phyloP scores from a whole-genome alignment of 2,888 invertebrate species.

The Caradrina kadenii region DNA sequence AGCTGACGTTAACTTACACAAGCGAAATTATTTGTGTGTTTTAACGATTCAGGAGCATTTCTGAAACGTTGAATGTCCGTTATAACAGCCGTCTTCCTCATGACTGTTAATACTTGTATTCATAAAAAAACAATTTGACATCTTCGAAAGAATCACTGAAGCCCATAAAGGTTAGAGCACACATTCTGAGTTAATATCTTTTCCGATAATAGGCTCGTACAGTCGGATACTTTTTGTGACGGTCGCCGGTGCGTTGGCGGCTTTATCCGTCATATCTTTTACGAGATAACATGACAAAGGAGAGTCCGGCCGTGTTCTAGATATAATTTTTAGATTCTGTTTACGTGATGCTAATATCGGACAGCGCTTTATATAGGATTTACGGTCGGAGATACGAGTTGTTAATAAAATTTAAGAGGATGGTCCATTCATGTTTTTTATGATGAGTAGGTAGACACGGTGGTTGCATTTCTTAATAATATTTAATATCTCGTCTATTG shows the following conservation, averaged over 20 bases:
- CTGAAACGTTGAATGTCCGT: background rate
- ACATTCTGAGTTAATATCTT: conserved; percentile 53
- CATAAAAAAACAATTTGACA: conserved; percentile 41
- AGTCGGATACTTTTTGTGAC: conserved; percentile 20
- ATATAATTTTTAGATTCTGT: conserved; percentile 53
- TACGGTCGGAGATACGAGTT: conserved; percentile 29
- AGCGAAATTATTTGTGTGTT: background rate
- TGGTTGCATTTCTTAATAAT: background rate
- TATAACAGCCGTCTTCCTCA: background rate
- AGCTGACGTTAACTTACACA: background rate
- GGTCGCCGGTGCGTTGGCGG: conserved; percentile 17
- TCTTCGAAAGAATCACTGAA: conserved; percentile 17
- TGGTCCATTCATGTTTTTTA: background rate
- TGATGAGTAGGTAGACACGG: background rate
- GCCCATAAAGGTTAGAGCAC: conserved; percentile 39
- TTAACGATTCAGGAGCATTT: background rate
- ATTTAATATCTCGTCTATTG: too few species aligned
- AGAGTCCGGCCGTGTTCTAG: conserved; percentile 23
- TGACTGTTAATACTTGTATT: background rate
- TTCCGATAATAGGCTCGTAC: conserved; percentile 45
- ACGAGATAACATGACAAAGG: conserved; percentile 44
- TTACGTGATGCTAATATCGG: conserved; percentile 54
- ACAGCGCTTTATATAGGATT: conserved; percentile 41
- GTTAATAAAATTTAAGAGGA: conserved; percentile 15
- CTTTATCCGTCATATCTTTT: conserved; percentile 50